Evolutionary conservation across 2,888 invertebrate species (phyloP), one percentile per base, ranked within the genome.

Genomic region (Oscheius sp.): DNA sequence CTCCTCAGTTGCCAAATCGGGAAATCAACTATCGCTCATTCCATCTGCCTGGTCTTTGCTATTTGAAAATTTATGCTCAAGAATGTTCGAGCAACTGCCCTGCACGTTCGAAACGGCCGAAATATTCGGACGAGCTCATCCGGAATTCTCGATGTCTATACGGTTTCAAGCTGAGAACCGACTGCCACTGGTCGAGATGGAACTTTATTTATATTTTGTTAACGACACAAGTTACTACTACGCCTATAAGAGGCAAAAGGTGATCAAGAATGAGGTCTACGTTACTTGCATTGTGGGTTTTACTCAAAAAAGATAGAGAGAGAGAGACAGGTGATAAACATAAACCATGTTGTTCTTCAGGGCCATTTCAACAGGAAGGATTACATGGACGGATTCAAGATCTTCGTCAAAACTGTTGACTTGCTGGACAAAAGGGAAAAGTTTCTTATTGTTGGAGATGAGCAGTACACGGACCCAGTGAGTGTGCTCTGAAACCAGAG

Each of bases 141-240:
- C 60, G 2, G 60, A 60, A 60, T 60, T 60, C 37, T 9, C 37
- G 2, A n/a, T 33, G 11, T 60, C 60, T 37, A n/a, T 60, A 11
- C 60, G 60, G 11, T 60, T 60, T 35, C 35, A 60, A 60, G 11
- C n/a, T 1, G 60, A 60, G n/a, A 60, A 60, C 13, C 60, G 60
- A 35, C 60, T 60, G n/a, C 60, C n/a, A 1, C 60, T 33, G 7
- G 60, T 60, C 11, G 33, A 57, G 33, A n/a, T 60, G 7, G 60
- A 60, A 10, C 37, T 60, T 2, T 60, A 35, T 37, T 37, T n/a
- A 4, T 60, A 60, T 60, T n/a, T 10, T 11, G 1, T 10, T 13
- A 10, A n/a, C 35, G 33, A n/a, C n/a, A 11, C 60, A 10, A 37
- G 9, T n/a, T 60, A 35, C 35, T 60, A 35, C n/a, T 60, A 37